Base-by-base conservation (phyloP, 2,888 invertebrate species). In the Morpho helenor region DNA sequence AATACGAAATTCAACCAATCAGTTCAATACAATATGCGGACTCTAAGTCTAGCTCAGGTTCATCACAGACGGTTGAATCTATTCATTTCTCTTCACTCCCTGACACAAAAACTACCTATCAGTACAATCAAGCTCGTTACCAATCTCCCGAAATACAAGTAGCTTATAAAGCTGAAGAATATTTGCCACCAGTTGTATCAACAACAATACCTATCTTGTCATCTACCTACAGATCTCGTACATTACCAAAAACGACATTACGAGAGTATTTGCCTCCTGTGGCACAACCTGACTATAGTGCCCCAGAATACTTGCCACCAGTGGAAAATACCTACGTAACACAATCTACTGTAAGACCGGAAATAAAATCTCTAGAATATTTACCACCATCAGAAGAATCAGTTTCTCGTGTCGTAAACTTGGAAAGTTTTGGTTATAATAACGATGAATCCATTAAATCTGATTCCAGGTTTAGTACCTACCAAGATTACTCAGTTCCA, bases 121-220 rank as follows among this genome's bases (percentile, higher is more conserved):
- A 76, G 60, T 85, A 80, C 60, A 79, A 81, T 50, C 82, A 82
- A 69, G 74, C 74, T 10, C 69, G 70, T 51, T 84, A 84, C 56
- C 78, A 86, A 64, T 70, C 79, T 1, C 87, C 89, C 42, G 86
- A 90, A 70, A 82, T 89, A 57, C 87, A 88, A 69, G 75, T 78
- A 8, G 81, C 69, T 8, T 86, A 87, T 63, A 84, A 83, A 65
- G 76, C 79, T 16, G 86, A 87, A 69, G 87, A 88, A 68, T 90
- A 89, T 64, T 71, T 89, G 45, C 87, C 82, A 23, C 87, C 89
- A 44, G 80, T 80, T 0, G 80, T 77, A 7, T 61, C 63, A 39
- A 61, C 57, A 22, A 51, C 45, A 10, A 53, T 39, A 10, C 86
- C 88, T 23, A 77, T 80, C 0, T 80, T 79, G 2, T 74, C 76